Percentiles rank a stretch among this genome's conserved stretches.
These are phyloP conservation scores for Ditylenchus weischeri DNA, from an alignment of 2,888 invertebrate species.

Conservation along the genomic window DNA sequence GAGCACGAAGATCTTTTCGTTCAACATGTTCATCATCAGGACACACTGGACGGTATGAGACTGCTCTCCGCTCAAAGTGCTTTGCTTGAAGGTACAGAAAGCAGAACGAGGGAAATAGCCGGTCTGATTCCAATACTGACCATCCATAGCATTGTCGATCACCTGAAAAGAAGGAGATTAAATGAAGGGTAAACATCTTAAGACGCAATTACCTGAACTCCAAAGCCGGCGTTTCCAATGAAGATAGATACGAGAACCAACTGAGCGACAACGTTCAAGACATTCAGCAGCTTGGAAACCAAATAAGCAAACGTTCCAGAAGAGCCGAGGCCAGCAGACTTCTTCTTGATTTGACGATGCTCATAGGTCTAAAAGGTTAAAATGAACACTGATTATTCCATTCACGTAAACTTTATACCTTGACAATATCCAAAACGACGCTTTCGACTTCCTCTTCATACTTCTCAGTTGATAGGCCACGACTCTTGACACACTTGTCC, in stretches of 20 bases:
- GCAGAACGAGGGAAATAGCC: constrained; percentile 43
- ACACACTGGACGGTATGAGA: constrained; percentile 41
- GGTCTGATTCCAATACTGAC: constrained; percentile 28
- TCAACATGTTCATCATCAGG: constrained; percentile 42
- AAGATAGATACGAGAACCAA: constrained; percentile 4
- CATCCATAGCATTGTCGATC: not conserved
- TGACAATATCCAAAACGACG: no score
- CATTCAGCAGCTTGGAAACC: constrained; percentile 10
- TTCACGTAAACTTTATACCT: no score
- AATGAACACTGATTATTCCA: no score
- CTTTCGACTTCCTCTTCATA: no score
- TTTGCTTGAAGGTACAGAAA: constrained; percentile 36
- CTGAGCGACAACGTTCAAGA: constrained; percentile 8
- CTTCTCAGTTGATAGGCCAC: no score
- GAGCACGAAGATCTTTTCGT: constrained; percentile 24
- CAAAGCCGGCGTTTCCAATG: not conserved
- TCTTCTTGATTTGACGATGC: not conserved
- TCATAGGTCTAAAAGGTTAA: not conserved
- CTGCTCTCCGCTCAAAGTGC: not conserved
- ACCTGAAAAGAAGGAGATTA: not conserved
- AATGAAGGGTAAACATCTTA: no score
- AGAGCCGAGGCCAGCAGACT: not conserved
- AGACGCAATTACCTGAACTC: no score
- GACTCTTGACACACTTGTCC: no score
- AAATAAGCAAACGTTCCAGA: not conserved